Conservation (phyloP, 92 coral and sea anemone species). For the Porites divaricata region DNA sequence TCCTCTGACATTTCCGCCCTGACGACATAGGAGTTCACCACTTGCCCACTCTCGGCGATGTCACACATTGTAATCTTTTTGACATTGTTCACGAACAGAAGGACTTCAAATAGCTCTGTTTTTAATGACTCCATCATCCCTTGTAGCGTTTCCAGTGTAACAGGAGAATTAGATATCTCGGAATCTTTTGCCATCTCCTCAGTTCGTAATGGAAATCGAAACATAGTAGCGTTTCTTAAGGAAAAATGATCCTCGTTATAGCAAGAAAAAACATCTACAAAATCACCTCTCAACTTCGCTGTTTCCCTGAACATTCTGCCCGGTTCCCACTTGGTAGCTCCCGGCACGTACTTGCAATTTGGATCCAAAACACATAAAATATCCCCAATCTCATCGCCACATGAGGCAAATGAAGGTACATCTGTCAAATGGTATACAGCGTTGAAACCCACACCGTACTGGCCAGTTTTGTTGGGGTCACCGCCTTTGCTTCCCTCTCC, state of each 20-base stretch:
- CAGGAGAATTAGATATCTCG: constrained; percentile 31
- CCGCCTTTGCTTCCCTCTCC: constrained; percentile 89
- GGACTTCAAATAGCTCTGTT: constrained; percentile 64
- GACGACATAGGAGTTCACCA: constrained; percentile 51
- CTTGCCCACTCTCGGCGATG: constrained; percentile 46
- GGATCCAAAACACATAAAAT: constrained; percentile 90
- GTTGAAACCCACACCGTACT: constrained; percentile 93
- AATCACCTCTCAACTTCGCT: constrained; percentile 30
- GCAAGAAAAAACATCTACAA: constrained; percentile 75
- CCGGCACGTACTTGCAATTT: constrained; percentile 71
- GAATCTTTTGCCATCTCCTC: constrained; percentile 56
- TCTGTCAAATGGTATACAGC: constrained; percentile 93
- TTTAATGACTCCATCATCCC: constrained; percentile 60
- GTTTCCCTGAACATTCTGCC: constrained; percentile 63
- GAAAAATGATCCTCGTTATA: constrained; percentile 68
- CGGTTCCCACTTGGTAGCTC: constrained; percentile 65
- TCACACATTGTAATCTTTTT: constrained; percentile 76
- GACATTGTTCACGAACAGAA: constrained; percentile 80
- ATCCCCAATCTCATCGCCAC: constrained; percentile 79
- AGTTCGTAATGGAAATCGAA: constrained; percentile 79
- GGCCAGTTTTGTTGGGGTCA: constrained; percentile 94
- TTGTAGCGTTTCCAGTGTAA: constrained; percentile 38
- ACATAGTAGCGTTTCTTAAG: constrained; percentile 69
- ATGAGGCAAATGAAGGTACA: constrained; percentile 80
- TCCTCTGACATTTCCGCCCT: constrained; percentile 49